A percentile compares a stretch with the other conserved stretches of the same genome.
These are phyloP conservation scores for Gymnogyps californianus DNA, from an alignment of 2,113 vertebrate species.

Conservation along the genomic window DNA sequence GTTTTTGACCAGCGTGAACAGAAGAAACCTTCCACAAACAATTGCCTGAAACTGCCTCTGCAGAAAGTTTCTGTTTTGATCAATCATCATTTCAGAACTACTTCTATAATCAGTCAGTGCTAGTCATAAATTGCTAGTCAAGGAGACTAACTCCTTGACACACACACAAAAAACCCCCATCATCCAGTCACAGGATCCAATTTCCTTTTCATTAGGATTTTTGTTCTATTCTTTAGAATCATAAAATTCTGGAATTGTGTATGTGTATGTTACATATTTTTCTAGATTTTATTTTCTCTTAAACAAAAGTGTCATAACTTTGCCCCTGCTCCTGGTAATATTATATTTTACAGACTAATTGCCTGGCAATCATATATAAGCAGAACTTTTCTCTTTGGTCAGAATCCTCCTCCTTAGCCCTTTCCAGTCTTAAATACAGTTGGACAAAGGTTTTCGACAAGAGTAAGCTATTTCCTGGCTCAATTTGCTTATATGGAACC, in stretches of 20 bases:
- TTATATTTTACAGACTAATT: background rate
- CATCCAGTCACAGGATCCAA: background rate
- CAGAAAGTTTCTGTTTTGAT: background rate
- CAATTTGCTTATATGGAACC: background rate
- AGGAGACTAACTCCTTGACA: background rate
- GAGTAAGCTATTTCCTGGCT: background rate
- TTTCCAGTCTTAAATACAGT: background rate
- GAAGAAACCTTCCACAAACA: background rate
- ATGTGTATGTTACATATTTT: background rate
- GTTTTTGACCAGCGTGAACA: fast-evolving
- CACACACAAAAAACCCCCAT: background rate
- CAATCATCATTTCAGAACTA: background rate
- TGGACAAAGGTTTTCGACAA: background rate
- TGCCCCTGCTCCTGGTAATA: background rate
- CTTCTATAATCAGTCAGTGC: background rate
- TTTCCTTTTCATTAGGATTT: background rate
- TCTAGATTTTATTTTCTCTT: background rate
- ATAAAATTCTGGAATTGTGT: background rate
- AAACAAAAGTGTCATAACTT: background rate
- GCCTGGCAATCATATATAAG: background rate
- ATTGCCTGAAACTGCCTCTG: background rate
- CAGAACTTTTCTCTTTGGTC: background rate
- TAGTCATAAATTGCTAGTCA: background rate
- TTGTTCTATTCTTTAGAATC: background rate
- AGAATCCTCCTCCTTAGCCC: background rate